Percentiles rank a stretch among this genome's conserved stretches.
phyloP scores from a whole-genome alignment of 2,113 vertebrate species.

The Pimephales promelas region DNA sequence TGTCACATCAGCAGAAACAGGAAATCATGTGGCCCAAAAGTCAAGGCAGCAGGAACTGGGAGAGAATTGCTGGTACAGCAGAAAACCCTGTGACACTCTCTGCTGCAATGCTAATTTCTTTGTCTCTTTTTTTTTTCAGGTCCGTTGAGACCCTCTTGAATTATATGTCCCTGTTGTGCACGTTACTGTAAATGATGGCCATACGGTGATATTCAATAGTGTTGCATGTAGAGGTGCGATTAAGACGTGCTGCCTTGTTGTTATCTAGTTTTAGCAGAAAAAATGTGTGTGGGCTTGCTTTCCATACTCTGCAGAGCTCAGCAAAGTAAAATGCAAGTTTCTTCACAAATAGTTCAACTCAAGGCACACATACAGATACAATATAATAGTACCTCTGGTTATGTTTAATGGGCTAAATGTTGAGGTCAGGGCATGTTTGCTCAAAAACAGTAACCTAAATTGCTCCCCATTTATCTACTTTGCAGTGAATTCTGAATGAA shows the following conservation, averaged over 20 bases:
- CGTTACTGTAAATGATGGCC: too few species aligned
- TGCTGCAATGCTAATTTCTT: slow-evolving; percentile 9
- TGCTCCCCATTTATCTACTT: not conserved
- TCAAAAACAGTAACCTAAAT: not conserved
- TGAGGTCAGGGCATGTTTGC: not conserved
- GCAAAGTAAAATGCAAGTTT: slow-evolving; percentile 15
- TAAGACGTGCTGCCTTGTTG: not conserved
- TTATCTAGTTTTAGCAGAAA: slow-evolving; percentile 17
- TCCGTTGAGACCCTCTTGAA: not conserved
- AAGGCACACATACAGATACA: not conserved
- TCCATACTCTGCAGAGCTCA: slow-evolving; percentile 6
- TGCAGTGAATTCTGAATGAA: not conserved
- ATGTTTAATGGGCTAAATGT: not conserved
- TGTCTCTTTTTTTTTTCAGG: slow-evolving; percentile 6
- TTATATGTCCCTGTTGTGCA: not conserved
- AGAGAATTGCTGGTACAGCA: slow-evolving; percentile 40
- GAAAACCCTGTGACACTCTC: slow-evolving; percentile 14
- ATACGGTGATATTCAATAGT: not conserved
- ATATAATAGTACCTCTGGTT: not conserved
- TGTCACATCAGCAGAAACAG: slow-evolving; percentile 42
- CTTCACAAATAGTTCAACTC: slow-evolving; percentile 2
- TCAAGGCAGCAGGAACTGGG: slow-evolving; percentile 41
- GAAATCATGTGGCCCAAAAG: slow-evolving; percentile 36
- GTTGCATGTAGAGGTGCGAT: not conserved
- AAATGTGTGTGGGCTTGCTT: not conserved